Evolutionary conservation across 2,888 invertebrate species (phyloP), one percentile per base, ranked within the genome.

Genomic region (Copidosoma aretas): DNA sequence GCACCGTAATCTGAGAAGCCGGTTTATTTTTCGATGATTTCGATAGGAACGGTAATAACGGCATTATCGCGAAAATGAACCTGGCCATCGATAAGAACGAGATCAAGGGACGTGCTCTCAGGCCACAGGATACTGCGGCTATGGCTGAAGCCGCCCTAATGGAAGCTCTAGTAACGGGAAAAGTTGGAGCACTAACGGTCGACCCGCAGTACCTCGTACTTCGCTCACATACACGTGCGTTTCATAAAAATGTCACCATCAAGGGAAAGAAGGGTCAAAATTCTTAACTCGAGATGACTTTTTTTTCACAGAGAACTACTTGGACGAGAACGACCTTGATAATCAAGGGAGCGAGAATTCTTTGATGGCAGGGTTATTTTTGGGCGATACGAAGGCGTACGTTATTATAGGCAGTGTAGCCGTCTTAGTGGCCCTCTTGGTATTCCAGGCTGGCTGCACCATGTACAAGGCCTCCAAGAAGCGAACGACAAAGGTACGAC

Each of bases 391-490:
- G 19, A 92, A 93, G 79, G 85, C 94, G 70, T 94, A 93, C 86
- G 91, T 93, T 71, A 93, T 95, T 53, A 86, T 93, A 69, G 95
- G 91, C 10, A 93, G 94, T 76, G 90, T 95, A 67, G 90, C 88
- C 0, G 94, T 94, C 0, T 84, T 96, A 54, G 86, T 95, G 43
- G 85, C 94, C 22, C 88, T 95, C 52, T 93, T 93, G 0, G 77
- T 95, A 15, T 85, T 95, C 58, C 95, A 95, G 85, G 95, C 94
- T 0, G 89, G 86, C 61, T 94, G 94, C 80, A 95, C 94, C 1
- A 88, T 95, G 58, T 91, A 92, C 83, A 88, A 89, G 77, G 88
- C 90, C 0, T 88, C 89, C 22, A 87, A 87, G 75, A 87, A 86
- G 74, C 86, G 86, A 72, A 80, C 81, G 49, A 80, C 83, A 73